These are phyloP conservation scores for Hyposoter dolosus DNA, from an alignment of 2,888 invertebrate genomes.

Conservation along the genomic window DNA sequence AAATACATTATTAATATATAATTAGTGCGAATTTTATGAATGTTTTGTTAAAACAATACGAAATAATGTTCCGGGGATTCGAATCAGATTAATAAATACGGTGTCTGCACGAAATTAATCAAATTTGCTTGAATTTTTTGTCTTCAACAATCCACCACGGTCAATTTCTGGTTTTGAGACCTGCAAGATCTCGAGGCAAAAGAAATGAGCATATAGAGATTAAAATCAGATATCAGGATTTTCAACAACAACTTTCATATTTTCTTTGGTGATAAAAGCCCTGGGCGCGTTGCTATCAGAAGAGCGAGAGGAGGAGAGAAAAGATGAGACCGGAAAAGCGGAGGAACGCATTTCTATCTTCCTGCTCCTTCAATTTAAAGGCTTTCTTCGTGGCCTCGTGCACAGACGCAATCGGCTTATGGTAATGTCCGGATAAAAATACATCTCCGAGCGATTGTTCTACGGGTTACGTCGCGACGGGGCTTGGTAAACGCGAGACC, in stretches of 20 bases:
- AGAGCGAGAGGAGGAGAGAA: constrained; percentile 25
- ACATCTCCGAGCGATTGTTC: constrained; percentile 75
- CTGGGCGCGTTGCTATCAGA: constrained; percentile 1
- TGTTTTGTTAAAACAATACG: neutral
- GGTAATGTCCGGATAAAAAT: constrained; percentile 76
- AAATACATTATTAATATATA: neutral
- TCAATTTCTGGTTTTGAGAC: neutral
- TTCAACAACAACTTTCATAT: constrained; percentile 16
- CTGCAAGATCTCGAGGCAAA: neutral
- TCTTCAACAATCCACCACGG: neutral
- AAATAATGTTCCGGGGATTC: neutral
- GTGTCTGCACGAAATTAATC: neutral
- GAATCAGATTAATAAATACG: neutral
- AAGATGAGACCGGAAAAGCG: constrained; percentile 34
- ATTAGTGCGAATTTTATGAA: constrained; percentile 5
- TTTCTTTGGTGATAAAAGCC: neutral
- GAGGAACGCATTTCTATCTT: constrained; percentile 58
- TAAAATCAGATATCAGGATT: neutral
- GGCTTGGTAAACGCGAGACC: constrained; percentile 62
- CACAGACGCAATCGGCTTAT: constrained; percentile 76
- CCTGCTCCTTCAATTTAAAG: constrained; percentile 46
- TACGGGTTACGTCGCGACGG: constrained; percentile 63
- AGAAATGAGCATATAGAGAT: neutral
- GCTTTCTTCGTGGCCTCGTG: constrained; percentile 63
- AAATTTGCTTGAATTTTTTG: neutral